These are phyloP conservation scores for Turdus rufiventris DNA, from an alignment of 2,113 vertebrate species.

Conservation along the genomic window DNA sequence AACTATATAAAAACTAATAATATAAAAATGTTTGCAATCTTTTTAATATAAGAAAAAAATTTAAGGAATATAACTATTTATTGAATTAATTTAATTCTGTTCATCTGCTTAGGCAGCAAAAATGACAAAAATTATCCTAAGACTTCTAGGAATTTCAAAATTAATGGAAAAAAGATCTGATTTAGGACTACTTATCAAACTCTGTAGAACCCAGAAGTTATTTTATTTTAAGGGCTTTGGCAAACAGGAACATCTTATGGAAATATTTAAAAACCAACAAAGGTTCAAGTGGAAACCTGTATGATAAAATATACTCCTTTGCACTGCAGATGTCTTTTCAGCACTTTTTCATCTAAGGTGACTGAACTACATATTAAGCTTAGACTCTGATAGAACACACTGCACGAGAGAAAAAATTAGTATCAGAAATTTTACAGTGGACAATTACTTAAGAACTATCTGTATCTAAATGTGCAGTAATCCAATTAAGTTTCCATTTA, in stretches of 20 bases:
- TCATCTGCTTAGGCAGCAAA: not conserved
- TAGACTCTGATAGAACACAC: constrained; percentile 43
- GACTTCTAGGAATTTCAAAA: not conserved
- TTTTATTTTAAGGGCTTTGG: not conserved
- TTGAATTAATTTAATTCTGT: not conserved
- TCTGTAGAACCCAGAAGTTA: not conserved
- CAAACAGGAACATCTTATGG: not conserved
- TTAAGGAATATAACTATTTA: not conserved
- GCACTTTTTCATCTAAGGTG: not conserved
- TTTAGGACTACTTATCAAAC: not conserved
- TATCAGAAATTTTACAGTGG: constrained; percentile 75
- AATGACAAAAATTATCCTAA: not conserved
- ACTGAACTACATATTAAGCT: constrained; percentile 41
- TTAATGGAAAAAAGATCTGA: not conserved
- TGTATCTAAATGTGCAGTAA: constrained; percentile 89
- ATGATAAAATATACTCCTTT: not conserved
- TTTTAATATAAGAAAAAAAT: not conserved
- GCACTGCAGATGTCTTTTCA: not conserved
- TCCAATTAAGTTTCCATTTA: constrained; percentile 92
- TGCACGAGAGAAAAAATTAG: constrained; percentile 42
- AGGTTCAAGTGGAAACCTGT: not conserved
- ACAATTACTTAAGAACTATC: constrained; percentile 82
- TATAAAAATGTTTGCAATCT: fast-evolving
- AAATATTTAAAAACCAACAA: not conserved
- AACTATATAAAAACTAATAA: not conserved